phyloP scores from a whole-genome alignment of 1,140 invertebrate species.

The Drosophila yakuba region DNA sequence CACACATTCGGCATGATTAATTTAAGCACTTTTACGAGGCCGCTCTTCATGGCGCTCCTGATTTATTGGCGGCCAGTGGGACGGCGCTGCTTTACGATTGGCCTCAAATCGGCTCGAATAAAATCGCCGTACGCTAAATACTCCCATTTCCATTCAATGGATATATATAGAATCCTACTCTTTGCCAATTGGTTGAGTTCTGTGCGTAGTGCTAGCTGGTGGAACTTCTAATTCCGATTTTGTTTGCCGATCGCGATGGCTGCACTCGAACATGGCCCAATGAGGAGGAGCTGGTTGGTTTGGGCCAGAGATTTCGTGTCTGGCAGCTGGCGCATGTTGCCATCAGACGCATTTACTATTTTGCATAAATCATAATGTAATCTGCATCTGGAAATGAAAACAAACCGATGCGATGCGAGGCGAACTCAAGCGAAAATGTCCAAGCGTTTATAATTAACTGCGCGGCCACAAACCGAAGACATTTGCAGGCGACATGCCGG shows the following conservation, averaged over 20 bases:
- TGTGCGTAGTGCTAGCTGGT: not conserved
- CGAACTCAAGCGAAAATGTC: constrained; percentile 77
- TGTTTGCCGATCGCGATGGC: constrained; percentile 35
- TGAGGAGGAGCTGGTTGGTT: constrained; percentile 6
- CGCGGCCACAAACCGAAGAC: constrained; percentile 71
- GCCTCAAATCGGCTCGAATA: constrained; percentile 49
- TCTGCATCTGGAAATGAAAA: constrained; percentile 84
- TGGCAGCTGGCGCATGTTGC: constrained; percentile 76
- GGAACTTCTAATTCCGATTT: constrained; percentile 19
- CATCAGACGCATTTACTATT: constrained; percentile 84
- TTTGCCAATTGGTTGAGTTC: not conserved
- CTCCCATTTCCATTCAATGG: constrained; percentile 2
- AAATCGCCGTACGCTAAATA: constrained; percentile 29
- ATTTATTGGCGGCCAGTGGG: constrained; percentile 72
- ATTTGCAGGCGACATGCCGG: constrained; percentile 80
- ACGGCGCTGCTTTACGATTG: constrained; percentile 64
- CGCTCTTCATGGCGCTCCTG: constrained; percentile 78
- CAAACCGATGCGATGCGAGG: constrained; percentile 53
- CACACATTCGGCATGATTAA: constrained; percentile 83
- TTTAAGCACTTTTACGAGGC: constrained; percentile 84
- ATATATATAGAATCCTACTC: not conserved
- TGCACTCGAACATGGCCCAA: constrained; percentile 26
- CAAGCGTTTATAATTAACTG: constrained; percentile 84
- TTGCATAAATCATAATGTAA: constrained; percentile 85
- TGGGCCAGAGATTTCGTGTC: constrained; percentile 27